Evolutionary conservation across 2,888 invertebrate species (phyloP).

Genomic region (Hirtodrosophila trivittata): DNA sequence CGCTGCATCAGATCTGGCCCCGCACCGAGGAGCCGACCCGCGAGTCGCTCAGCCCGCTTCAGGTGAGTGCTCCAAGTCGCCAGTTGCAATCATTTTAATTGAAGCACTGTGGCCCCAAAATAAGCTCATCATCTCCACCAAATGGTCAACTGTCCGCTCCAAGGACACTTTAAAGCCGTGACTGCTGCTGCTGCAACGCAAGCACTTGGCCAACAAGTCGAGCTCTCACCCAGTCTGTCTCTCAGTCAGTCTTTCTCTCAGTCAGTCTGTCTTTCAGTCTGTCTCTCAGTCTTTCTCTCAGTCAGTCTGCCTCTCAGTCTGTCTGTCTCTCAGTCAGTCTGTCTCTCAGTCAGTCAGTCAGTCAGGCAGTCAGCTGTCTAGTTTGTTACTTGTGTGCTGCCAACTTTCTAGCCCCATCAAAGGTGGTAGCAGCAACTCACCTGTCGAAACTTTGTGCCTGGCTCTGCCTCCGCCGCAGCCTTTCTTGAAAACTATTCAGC

Average conservation of each 20-base stretch:
- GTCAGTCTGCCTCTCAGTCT: too few relatives aligned
- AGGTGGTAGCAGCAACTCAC: conserved; percentile 28
- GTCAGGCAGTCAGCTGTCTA: conserved; percentile 10
- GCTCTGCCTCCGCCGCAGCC: too few relatives aligned
- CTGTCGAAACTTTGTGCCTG: too few relatives aligned
- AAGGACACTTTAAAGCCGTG: conserved; percentile 6
- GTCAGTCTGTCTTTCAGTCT: too few relatives aligned
- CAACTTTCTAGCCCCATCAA: conserved; percentile 45
- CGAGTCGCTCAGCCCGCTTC: conserved; percentile 87
- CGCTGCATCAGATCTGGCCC: conserved; percentile 94
- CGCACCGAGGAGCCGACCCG: conserved; percentile 86
- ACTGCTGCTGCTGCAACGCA: conserved; percentile 18
- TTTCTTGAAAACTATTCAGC: too few relatives aligned
- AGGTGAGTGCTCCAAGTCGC: conserved; percentile 87
- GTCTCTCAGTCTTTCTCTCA: too few relatives aligned
- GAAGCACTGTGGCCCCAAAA: conserved; percentile 31
- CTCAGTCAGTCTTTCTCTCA: too few relatives aligned
- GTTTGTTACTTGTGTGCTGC: conserved; percentile 29
- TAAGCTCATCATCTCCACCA: not conserved
- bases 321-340: not conserved
- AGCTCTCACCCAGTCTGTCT: not conserved
- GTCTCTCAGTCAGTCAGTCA: not conserved
- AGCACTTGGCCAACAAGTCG: conserved; percentile 28
- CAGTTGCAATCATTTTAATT: conserved; percentile 47
- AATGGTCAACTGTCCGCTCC: not conserved